Conservation (phyloP, 2,888 invertebrate species). For the Lissocephala sabroskyi region DNA sequence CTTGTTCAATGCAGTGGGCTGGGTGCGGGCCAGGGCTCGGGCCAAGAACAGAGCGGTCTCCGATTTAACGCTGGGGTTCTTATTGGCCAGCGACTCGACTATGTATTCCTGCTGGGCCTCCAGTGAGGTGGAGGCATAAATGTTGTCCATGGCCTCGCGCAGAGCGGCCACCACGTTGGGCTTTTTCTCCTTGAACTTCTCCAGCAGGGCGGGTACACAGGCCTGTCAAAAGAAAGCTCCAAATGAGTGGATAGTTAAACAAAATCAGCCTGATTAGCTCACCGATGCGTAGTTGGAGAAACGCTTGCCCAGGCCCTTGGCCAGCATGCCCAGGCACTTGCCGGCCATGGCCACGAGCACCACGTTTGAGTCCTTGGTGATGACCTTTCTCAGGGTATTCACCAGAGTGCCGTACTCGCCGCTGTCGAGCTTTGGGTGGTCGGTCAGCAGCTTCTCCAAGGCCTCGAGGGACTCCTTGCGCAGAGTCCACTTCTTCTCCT, state of each 20-base stretch:
- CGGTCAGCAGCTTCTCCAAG: slow-evolving; percentile 81
- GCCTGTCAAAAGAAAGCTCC: slow-evolving; percentile 66
- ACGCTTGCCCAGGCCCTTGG: slow-evolving; percentile 88
- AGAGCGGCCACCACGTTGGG: slow-evolving; percentile 88
- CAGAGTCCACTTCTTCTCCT: slow-evolving; percentile 98
- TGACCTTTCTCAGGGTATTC: slow-evolving; percentile 88
- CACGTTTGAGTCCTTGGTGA: slow-evolving; percentile 96
- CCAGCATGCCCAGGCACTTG: slow-evolving; percentile 86
- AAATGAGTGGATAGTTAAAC: slow-evolving; percentile 1
- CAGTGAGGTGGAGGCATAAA: slow-evolving; percentile 85
- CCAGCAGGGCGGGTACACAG: slow-evolving; percentile 84
- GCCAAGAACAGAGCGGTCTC: slow-evolving; percentile 90
- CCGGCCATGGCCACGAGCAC: slow-evolving; percentile 90
- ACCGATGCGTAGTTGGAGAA: slow-evolving; percentile 87
- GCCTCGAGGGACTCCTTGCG: slow-evolving; percentile 92
- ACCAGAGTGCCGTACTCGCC: slow-evolving; percentile 95
- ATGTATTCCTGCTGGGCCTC: slow-evolving; percentile 91
- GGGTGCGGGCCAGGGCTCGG: slow-evolving; percentile 86
- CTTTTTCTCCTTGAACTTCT: slow-evolving; percentile 99
- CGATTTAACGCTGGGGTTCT: slow-evolving; percentile 91
- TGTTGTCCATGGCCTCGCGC: slow-evolving; percentile 91
- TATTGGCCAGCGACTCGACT: slow-evolving; percentile 88
- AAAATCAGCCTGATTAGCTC: slow-evolving; percentile 19
- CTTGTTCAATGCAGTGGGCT: slow-evolving; percentile 87
- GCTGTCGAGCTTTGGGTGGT: slow-evolving; percentile 88